Conservation (phyloP, 2,888 invertebrate genomes). For the Apamea epomidion region DNA sequence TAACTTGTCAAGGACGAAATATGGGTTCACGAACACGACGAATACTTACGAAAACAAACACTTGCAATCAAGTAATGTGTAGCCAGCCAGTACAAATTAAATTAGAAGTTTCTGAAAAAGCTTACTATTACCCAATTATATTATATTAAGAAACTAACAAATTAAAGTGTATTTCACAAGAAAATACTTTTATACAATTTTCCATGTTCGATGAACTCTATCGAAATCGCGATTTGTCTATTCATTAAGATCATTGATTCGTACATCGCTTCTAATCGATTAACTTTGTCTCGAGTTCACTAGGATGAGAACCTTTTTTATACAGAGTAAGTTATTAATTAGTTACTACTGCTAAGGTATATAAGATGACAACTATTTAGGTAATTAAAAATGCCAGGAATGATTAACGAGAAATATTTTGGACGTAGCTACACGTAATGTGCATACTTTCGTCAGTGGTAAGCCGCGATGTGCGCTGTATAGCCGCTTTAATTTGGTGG, state of each 20-base stretch:
- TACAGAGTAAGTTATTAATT: background rate
- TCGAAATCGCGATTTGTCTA: conserved; percentile 29
- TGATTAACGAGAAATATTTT: conserved; percentile 41
- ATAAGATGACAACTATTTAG: background rate
- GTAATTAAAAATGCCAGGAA: conserved; percentile 36
- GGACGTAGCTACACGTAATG: conserved; percentile 27
- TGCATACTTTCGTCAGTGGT: conserved; percentile 69
- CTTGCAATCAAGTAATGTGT: background rate
- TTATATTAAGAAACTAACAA: background rate
- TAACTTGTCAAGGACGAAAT: conserved; percentile 35
- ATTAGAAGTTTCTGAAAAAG: background rate
- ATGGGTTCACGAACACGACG: conserved; percentile 24
- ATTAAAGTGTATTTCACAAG: background rate
- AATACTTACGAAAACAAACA: background rate
- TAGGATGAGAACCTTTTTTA: background rate
- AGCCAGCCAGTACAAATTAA: background rate
- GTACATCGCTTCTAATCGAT: conserved; percentile 30
- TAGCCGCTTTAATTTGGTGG: conserved; percentile 81
- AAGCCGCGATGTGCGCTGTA: conserved; percentile 63
- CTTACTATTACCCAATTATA: background rate
- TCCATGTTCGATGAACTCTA: conserved; percentile 22
- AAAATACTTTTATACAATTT: conserved; percentile 17
- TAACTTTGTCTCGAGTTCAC: conserved; percentile 10
- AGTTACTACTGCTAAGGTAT: conserved; percentile 4
- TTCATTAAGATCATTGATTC: conserved; percentile 44